Percentiles rank a stretch among this genome's conserved stretches.
Evolutionary conservation across 2,113 vertebrate genomes (phyloP).

Genomic region (Hemichromis elongatus): DNA sequence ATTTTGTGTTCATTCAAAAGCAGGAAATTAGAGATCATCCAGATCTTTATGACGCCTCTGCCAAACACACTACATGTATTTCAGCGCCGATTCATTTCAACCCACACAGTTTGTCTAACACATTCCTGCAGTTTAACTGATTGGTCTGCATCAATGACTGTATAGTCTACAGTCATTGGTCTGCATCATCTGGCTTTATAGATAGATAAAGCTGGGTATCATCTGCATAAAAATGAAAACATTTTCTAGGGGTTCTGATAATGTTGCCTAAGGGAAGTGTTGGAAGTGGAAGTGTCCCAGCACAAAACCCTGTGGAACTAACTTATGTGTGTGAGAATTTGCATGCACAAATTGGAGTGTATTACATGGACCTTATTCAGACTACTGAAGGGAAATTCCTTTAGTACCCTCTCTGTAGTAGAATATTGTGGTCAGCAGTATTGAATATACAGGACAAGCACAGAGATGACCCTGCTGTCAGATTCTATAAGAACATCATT

Average conservation of each 20-base stretch:
- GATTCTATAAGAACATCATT: background rate
- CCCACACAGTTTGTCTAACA: too few relatives aligned
- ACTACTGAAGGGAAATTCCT: background rate
- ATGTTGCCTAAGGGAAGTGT: background rate
- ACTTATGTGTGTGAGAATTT: background rate
- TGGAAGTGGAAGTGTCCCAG: background rate
- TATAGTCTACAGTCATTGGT: too few relatives aligned
- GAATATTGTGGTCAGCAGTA: background rate
- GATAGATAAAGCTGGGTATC: background rate
- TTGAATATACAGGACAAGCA: background rate
- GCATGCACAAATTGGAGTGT: background rate
- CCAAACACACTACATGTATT: too few relatives aligned
- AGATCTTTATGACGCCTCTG: background rate
- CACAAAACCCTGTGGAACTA: background rate
- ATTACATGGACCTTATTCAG: background rate
- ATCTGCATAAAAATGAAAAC: background rate
- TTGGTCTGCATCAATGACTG: background rate
- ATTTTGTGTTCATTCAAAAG: background rate
- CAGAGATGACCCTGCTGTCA: background rate
- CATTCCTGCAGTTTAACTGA: background rate
- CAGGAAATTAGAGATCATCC: background rate
- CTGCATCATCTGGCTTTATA: background rate
- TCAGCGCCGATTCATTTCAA: too few relatives aligned
- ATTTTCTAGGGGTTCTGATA: background rate
- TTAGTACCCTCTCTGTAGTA: background rate